A percentile compares a stretch with the other conserved stretches of the same genome.
phyloP scores from a whole-genome alignment of 2,888 invertebrate species.

The Apotomis capreana region DNA sequence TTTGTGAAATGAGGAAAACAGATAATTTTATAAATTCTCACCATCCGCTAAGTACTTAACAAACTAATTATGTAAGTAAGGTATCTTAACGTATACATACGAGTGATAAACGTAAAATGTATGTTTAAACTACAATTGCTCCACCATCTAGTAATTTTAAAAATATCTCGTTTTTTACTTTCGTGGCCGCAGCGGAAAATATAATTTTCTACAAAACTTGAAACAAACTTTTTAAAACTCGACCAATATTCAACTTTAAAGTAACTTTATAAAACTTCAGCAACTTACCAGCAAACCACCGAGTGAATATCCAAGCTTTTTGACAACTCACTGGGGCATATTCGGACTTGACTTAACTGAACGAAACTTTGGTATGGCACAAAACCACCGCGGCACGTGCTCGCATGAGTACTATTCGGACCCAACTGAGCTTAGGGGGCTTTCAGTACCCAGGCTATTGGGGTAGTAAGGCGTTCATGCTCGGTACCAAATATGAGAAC shows the following conservation, averaged over 20 bases:
- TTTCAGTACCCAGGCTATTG: conserved; percentile 50
- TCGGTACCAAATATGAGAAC: conserved; percentile 50
- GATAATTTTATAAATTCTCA: too few relatives aligned
- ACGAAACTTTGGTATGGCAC: conserved; percentile 57
- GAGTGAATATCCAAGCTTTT: conserved; percentile 32
- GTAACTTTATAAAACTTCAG: background rate
- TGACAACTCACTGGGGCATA: conserved; percentile 20
- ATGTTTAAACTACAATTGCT: too few relatives aligned
- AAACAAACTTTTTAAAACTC: background rate
- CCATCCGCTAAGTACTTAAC: too few relatives aligned
- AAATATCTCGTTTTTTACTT: background rate
- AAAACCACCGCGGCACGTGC: conserved; percentile 50
- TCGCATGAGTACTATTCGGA: conserved; percentile 53
- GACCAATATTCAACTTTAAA: conserved; percentile 1
- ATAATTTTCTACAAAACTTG: background rate
- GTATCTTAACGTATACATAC: too few relatives aligned
- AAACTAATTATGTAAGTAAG: too few relatives aligned
- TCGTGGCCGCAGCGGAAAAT: background rate
- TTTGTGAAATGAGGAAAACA: too few relatives aligned
- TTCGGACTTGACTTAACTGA: conserved; percentile 46
- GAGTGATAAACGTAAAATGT: too few relatives aligned
- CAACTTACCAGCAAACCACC: conserved; percentile 24
- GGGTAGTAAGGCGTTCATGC: conserved; percentile 60
- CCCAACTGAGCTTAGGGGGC: conserved; percentile 60
- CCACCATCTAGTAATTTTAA: too few relatives aligned